phyloP scores from a whole-genome alignment of 2,888 invertebrate genomes.

The Morpho achilles region DNA sequence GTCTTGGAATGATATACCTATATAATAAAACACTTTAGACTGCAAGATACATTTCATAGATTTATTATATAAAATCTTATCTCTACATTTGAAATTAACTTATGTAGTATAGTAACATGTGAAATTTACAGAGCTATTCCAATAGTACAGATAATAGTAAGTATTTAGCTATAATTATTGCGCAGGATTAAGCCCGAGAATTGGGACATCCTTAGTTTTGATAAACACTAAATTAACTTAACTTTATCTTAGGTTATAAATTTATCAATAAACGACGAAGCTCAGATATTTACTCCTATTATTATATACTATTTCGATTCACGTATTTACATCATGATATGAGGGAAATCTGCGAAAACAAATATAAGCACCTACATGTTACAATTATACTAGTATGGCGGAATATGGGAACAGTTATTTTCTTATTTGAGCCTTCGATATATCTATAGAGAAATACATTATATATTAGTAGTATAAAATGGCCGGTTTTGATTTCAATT shows the following conservation, averaged over 20 bases:
- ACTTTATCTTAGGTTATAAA: conserved; percentile 61
- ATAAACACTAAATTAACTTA: conserved; percentile 62
- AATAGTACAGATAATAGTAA: conserved; percentile 72
- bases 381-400: conserved; percentile 23
- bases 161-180: conserved; percentile 75
- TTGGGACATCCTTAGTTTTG: conserved; percentile 53
- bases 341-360: conserved; percentile 64
- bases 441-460: conserved; percentile 20
- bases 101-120: conserved; percentile 72
- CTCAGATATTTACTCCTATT: conserved; percentile 75
- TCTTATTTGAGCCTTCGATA: conserved; percentile 26
- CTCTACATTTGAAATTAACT: conserved; percentile 72
- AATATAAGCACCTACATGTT: conserved; percentile 56
- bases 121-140: conserved; percentile 74
- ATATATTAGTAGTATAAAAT: conserved; percentile 26
- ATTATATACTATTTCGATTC: conserved; percentile 61
- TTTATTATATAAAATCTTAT: conserved; percentile 80
- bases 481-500: conserved; percentile 31
- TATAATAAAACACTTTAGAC: conserved; percentile 48
- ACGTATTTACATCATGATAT: conserved; percentile 75
- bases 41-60: conserved; percentile 75
- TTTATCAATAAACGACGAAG: conserved; percentile 67
- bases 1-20: not conserved
- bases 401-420: conserved; percentile 22
- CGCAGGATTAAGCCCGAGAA: conserved; percentile 60